These are phyloP conservation scores for Amyelois transitella DNA, from an alignment of 1,140 invertebrate species.

Conservation along the genomic window DNA sequence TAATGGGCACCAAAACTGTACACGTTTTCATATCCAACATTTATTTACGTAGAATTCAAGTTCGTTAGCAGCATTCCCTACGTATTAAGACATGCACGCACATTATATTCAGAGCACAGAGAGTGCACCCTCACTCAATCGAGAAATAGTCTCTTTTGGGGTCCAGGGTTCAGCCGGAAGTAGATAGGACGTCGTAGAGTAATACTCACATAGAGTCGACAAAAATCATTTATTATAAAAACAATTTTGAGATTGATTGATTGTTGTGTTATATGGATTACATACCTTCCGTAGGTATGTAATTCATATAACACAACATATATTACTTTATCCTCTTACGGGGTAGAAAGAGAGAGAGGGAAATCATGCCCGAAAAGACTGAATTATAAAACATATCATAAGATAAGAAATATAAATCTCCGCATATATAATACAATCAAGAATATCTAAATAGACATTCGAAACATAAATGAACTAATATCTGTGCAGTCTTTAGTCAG, in stretches of 20 bases:
- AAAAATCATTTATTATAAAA: no score
- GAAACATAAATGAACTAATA: no score
- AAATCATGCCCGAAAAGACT: no score
- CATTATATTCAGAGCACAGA: constrained; percentile 8
- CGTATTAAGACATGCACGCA: constrained; percentile 15
- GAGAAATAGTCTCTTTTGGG: constrained; percentile 55
- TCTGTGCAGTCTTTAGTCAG: constrained; percentile 1
- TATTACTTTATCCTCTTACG: no score
- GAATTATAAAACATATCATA: no score
- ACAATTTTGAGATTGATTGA: not conserved
- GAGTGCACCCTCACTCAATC: constrained; percentile 33
- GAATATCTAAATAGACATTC: no score
- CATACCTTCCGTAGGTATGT: no score
- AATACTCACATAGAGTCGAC: not conserved
- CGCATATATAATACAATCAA: no score
- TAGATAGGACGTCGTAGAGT: constrained; percentile 23
- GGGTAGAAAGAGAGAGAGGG: no score
- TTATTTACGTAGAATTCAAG: not conserved
- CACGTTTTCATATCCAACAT: not conserved
- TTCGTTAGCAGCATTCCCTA: not conserved
- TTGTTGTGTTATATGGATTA: no score
- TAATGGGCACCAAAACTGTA: not conserved
- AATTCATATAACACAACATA: no score
- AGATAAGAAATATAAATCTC: no score
- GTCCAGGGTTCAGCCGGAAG: constrained; percentile 50